Percentiles rank a stretch among this genome's conserved stretches.
Evolutionary conservation across 2,113 vertebrate genomes (phyloP).

Genomic region (Sturnira hondurensis): DNA sequence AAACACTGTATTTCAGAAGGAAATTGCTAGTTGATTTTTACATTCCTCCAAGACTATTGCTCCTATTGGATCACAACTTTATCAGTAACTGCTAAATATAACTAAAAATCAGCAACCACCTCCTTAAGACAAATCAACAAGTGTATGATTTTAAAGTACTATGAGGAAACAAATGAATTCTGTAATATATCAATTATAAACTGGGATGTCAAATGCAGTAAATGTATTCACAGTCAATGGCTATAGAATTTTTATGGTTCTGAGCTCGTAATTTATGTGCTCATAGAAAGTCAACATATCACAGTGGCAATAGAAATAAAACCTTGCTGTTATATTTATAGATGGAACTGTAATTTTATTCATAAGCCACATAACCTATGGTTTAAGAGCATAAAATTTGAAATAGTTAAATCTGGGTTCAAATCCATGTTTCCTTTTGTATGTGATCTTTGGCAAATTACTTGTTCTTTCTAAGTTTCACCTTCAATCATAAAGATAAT

Average conservation of each 20-base stretch:
- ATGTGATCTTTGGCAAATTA: neutral
- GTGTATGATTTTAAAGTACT: neutral
- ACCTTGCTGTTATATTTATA: neutral
- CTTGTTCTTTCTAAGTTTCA: neutral
- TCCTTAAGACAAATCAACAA: neutral
- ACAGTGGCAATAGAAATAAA: neutral
- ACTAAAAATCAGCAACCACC: neutral
- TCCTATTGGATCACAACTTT: neutral
- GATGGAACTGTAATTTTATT: slow-evolving; percentile 9
- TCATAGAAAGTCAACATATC: neutral
- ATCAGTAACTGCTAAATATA: neutral
- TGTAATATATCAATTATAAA: neutral
- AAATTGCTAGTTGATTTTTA: neutral
- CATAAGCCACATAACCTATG: neutral
- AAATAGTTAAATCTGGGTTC: neutral
- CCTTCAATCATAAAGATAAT: neutral
- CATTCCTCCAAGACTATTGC: neutral
- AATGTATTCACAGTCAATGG: neutral
- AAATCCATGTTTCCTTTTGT: neutral
- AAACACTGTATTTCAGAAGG: neutral
- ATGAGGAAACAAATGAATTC: slow-evolving; percentile 6
- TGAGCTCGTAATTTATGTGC: neutral
- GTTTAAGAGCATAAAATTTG: neutral
- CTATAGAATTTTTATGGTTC: neutral
- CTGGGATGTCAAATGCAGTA: neutral